These are phyloP conservation scores for Tachina lurida DNA, from an alignment of 2,888 invertebrate genomes.

Conservation along the genomic window DNA sequence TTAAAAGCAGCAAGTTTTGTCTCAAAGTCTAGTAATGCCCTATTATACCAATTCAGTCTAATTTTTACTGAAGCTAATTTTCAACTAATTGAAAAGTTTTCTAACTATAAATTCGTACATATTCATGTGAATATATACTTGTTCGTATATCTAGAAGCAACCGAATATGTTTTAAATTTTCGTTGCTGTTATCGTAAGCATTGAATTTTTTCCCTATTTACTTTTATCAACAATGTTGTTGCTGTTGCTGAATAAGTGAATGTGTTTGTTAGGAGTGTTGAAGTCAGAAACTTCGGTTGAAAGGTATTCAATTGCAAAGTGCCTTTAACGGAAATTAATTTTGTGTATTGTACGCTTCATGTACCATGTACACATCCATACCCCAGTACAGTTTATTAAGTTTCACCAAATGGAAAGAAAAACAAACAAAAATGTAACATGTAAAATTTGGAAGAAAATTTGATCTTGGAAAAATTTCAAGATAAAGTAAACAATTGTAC, in stretches of 20 bases:
- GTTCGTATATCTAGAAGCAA: neutral
- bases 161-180: constrained; percentile 39
- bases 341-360: constrained; percentile 61
- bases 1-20: too few relatives aligned
- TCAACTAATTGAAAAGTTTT: neutral
- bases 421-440: neutral
- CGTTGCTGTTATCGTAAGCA: constrained; percentile 34
- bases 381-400: neutral
- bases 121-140: neutral
- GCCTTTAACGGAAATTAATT: constrained; percentile 70
- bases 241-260: neutral
- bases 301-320: constrained; percentile 71
- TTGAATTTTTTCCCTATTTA: constrained; percentile 24
- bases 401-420: neutral
- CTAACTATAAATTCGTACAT: neutral
- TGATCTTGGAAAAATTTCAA: constrained; percentile 20
- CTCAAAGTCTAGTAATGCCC: too few relatives aligned
- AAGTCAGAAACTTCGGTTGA: constrained; percentile 63
- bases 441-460: neutral
- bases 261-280: constrained; percentile 56
- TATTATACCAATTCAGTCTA: too few relatives aligned
- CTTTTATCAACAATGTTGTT: constrained; percentile 11
- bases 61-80: neutral
- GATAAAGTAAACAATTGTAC: constrained; percentile 12
- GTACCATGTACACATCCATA: constrained; percentile 11